These are phyloP conservation scores for Temnothorax nylanderi DNA, from an alignment of 1,140 invertebrate genomes.

Conservation along the genomic window DNA sequence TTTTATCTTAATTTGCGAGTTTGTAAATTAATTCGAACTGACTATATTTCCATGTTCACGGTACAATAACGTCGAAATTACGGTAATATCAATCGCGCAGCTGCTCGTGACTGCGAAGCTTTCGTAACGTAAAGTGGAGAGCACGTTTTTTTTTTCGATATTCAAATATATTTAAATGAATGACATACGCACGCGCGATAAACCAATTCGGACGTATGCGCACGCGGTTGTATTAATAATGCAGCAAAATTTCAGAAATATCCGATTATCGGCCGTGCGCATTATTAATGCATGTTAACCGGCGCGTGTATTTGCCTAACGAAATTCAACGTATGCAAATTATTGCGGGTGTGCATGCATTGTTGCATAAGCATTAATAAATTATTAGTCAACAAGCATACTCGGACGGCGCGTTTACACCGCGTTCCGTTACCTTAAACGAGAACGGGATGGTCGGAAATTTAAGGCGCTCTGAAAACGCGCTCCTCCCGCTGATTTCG, in stretches of 20 bases:
- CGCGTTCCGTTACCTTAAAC: not conserved
- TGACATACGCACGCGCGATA: not conserved
- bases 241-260: slow-evolving; percentile 46
- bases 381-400: slow-evolving; percentile 33
- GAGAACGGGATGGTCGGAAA: not conserved
- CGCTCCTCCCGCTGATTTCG: not conserved
- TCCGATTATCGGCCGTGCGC: slow-evolving; percentile 19
- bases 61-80: not conserved
- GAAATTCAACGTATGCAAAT: slow-evolving; percentile 53
- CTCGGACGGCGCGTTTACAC: not conserved
- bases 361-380: slow-evolving; percentile 23
- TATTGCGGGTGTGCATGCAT: not conserved
- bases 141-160: not conserved
- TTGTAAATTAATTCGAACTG: slow-evolving; percentile 16
- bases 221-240: slow-evolving; percentile 24
- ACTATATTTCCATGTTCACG: not conserved
- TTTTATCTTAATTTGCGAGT: not conserved
- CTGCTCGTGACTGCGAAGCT: not conserved
- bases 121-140: not conserved
- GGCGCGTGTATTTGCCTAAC: slow-evolving; percentile 35
- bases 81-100: not conserved
- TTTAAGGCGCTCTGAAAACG: not conserved
- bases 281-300: slow-evolving; percentile 48
- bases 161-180: slow-evolving; percentile 31
- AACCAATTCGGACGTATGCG: slow-evolving; percentile 7